These are phyloP conservation scores for Tapera naevia DNA, from an alignment of 2,797 vertebrate species.

Conservation along the genomic window DNA sequence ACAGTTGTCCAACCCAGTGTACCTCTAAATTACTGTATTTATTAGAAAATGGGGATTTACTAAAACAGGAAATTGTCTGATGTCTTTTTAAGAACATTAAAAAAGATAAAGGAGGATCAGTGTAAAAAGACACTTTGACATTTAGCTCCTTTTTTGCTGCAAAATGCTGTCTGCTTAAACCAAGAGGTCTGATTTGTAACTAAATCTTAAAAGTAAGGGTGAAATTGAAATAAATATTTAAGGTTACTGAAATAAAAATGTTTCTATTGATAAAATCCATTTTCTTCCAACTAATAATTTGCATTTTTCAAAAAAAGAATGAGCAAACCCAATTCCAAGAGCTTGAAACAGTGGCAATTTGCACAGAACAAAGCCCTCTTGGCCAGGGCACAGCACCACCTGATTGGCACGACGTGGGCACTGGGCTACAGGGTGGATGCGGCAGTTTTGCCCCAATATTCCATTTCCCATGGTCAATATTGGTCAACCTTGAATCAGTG, in stretches of 20 bases:
- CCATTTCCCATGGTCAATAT: rapidly evolving
- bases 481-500: rapidly evolving
- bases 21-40: not conserved
- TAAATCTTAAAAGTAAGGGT: not conserved
- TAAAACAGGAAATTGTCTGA: not conserved
- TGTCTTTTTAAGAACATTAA: not conserved
- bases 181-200: not conserved
- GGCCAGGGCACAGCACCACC: rapidly evolving
- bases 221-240: not conserved
- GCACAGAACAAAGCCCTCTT: rapidly evolving
- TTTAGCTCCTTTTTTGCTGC: not conserved
- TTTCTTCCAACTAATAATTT: not conserved
- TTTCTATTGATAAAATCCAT: not conserved
- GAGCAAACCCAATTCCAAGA: not conserved
- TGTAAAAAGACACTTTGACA: not conserved
- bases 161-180: not conserved
- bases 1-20: not conserved
- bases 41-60: not conserved
- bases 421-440: not conserved
- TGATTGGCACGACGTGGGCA: rapidly evolving
- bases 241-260: not conserved
- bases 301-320: rapidly evolving
- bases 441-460: not conserved
- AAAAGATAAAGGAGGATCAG: not conserved
- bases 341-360: rapidly evolving